Base-by-base conservation (phyloP, 35 echinoderm and acorn worm species). In the Hemicentrotus pulcherrimus region DNA sequence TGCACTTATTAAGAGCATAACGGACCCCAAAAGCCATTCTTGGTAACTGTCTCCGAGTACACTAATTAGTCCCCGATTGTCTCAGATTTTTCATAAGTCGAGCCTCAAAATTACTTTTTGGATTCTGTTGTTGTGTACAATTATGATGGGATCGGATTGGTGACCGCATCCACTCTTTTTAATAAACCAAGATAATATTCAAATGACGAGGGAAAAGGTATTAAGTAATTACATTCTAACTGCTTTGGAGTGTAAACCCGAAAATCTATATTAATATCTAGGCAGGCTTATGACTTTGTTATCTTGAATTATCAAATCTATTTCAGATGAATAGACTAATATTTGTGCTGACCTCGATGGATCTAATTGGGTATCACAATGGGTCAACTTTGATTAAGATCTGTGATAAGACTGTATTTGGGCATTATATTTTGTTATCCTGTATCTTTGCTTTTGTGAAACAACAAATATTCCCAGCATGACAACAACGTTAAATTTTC, bases 11-110 rank as follows among this genome's bases (percentile, higher is more conserved):
- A 90, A 24, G 33, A 90, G 32, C 28, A 86, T 86, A 86, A 86
- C 86, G 86, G 86, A 33, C 11, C 88, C 88, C 46, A 46, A n/a
- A 7, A 28, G 65, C 65, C 65, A 78, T 78, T 78, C 22, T 78
- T 78, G 65, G 6, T 78, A 78, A 78, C 19, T n/a, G 65, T 78
- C 65, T n/a, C 19, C 65, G 65, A 78, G 65, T 78, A 15, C 65
- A 78, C 65, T n/a, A 78, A 90, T 90, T 90, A 90, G 32, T 90
- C 12, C 88, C 32, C 88, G 33, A 90, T 90, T 90, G 88, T 90
- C 88, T 90, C 88, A 24, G 31, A 90, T 90, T 41, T 90, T 90
- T 90, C 88, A 46, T 90, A 90, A 90, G 88, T 41, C 88, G 31
- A 12, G 32, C 32, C 88, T 45, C 88, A 90, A 90, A 90, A 90